phyloP scores from a whole-genome alignment of 2,113 vertebrate genomes.

The Pedetes capensis region DNA sequence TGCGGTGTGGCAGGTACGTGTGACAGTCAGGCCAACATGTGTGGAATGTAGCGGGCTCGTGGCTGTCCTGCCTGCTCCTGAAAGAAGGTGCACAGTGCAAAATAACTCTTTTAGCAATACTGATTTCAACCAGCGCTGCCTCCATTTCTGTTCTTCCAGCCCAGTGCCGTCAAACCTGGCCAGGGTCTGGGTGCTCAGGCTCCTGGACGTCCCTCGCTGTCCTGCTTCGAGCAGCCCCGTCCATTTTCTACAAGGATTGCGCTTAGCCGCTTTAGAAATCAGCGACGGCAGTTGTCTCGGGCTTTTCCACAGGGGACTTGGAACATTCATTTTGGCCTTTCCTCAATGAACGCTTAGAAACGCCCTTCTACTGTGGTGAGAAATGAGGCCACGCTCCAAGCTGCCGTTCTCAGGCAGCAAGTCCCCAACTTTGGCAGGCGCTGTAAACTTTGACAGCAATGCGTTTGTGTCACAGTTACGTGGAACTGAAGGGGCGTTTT shows the following conservation, averaged over 20 bases:
- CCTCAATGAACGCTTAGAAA: neutral
- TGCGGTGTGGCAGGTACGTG: fast-evolving
- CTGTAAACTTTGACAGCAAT: neutral
- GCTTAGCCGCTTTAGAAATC: neutral
- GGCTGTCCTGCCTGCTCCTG: neutral
- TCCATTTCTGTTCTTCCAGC: neutral
- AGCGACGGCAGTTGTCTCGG: neutral
- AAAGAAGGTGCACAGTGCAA: neutral
- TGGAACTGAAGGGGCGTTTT: neutral
- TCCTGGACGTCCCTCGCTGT: fast-evolving
- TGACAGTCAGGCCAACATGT: fast-evolving
- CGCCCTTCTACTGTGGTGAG: neutral
- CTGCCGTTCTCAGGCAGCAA: constrained; percentile 30
- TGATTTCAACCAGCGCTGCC: neutral
- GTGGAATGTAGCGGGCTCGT: neutral
- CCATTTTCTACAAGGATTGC: neutral
- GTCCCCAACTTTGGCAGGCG: constrained; percentile 20
- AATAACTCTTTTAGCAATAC: neutral
- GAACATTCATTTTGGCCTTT: neutral
- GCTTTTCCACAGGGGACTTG: neutral
- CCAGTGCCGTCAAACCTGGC: neutral
- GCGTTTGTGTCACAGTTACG: neutral
- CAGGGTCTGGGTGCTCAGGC: fast-evolving
- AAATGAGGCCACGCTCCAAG: neutral
- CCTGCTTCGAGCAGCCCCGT: neutral